Evolutionary conservation across 30 jellyfish, hydroid and myxozoan genomes (phyloP), one percentile per base, ranked within the genome.

Genomic region (Hydra vulgaris): DNA sequence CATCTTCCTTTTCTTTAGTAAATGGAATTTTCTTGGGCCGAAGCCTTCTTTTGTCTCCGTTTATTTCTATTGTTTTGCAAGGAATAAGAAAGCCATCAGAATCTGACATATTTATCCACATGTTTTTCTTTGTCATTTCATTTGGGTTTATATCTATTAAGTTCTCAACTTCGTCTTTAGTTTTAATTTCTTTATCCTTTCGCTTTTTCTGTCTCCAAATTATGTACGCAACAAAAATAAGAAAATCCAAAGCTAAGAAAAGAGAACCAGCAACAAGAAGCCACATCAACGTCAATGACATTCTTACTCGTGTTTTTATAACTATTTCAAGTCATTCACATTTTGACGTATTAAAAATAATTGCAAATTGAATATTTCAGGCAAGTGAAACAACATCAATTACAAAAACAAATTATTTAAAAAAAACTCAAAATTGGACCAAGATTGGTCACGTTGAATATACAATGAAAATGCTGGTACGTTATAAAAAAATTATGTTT

Each of bases 21-120:
- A 26, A 25, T 7, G 7, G 53, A 21, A 8, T 19, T n/a, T 25
- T 21, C 18, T 26, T 75, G 12, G 18, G 25, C 21, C 8, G 76
- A 0, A 75, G 74, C 53, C 56, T 75, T 26, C 83, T 22, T 22
- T 22, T 70, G 83, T 75, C 56, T 21, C 83, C 83, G 23, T 22
- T 26, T 0, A 75, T 70, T 25, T 70, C 56, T 0, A 75, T 16
- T 1, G 69, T 75, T 17, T 53, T 66, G 18, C 83, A 20, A 17
- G 83, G 83, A 25, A 75, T 75, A 25, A 25, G 72, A 75, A 75
- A 75, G 20, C 53, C 71, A 18, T 75, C 83, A 0, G 72, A 25
- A 75, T 40, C 61, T 40, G 61, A 40, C 61, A 40, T 40, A 12
- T 40, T 40, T 40, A 12, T 3, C 61, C 61, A 40, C 61, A 40